These are phyloP conservation scores for Triplophysa tibetana DNA, from an alignment of 2,113 vertebrate genomes.

Conservation along the genomic window DNA sequence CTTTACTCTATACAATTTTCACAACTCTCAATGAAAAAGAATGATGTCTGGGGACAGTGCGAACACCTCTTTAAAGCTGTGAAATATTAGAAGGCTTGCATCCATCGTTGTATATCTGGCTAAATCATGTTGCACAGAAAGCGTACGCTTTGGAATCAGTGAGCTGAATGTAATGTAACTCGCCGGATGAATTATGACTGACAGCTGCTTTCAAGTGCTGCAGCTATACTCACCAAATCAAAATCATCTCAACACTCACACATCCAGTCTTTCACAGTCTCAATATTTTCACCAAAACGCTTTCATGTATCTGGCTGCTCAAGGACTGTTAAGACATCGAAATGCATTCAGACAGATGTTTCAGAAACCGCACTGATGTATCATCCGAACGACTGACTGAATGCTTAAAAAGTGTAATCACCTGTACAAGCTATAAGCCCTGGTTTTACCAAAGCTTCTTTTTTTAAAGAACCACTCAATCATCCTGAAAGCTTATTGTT, in stretches of 20 bases:
- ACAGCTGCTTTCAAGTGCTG: slow-evolving; percentile 11
- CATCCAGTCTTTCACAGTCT: not conserved
- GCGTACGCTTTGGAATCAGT: slow-evolving; percentile 11
- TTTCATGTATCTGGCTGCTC: slow-evolving; percentile 7
- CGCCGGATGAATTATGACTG: not conserved
- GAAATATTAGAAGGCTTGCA: not conserved
- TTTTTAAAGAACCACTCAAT: slow-evolving; percentile 1
- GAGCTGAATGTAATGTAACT: not conserved
- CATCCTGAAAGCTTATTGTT: slow-evolving; percentile 24
- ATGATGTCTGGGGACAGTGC: not conserved
- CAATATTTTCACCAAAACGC: not conserved
- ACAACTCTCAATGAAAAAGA: not conserved
- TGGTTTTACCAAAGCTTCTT: slow-evolving; percentile 26
- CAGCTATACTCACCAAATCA: not conserved
- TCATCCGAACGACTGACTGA: slow-evolving; percentile 15
- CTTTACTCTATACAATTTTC: too few relatives aligned
- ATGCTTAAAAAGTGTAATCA: slow-evolving; percentile 39
- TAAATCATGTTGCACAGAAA: not conserved
- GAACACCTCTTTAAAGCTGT: not conserved
- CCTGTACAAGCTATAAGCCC: slow-evolving; percentile 10
- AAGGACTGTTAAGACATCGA: slow-evolving; percentile 27
- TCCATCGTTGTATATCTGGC: not conserved
- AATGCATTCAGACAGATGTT: slow-evolving; percentile 5
- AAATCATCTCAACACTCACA: slow-evolving; percentile 7
- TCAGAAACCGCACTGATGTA: slow-evolving; percentile 21